A percentile compares a stretch with the other conserved stretches of the same genome.
These are phyloP conservation scores for Neotoma lepida DNA, from an alignment of 2,113 vertebrate species.

Conservation along the genomic window DNA sequence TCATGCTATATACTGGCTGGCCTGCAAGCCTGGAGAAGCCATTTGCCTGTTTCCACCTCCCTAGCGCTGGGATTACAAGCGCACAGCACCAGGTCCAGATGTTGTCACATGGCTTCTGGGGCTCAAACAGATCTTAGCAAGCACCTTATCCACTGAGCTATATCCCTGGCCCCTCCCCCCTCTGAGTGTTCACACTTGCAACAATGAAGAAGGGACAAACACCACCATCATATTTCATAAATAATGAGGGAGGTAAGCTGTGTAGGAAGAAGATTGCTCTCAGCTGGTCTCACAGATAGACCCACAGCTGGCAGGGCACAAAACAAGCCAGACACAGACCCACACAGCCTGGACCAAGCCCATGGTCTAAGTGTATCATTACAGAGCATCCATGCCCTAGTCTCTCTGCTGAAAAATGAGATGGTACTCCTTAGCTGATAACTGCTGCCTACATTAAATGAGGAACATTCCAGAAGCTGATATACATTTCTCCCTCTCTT, in stretches of 20 bases:
- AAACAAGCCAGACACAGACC: background rate
- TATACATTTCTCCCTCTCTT: no score
- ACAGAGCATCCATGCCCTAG: background rate
- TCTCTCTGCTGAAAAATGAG: background rate
- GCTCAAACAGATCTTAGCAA: background rate
- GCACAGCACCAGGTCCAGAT: no score
- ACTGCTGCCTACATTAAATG: rapidly evolving
- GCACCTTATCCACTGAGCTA: background rate
- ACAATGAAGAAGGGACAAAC: background rate
- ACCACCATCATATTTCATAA: rapidly evolving
- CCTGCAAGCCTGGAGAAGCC: background rate
- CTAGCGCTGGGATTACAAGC: background rate
- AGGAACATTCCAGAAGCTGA: background rate
- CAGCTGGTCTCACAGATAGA: background rate
- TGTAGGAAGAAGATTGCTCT: background rate
- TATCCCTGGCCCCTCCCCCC: rapidly evolving
- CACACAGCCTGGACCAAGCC: background rate
- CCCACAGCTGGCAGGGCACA: background rate
- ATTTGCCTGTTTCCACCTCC: background rate
- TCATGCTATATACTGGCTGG: background rate
- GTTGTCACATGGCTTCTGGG: background rate
- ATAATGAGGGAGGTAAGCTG: rapidly evolving
- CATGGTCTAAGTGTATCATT: rapidly evolving
- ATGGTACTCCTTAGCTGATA: background rate
- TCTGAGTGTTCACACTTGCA: background rate